Evolutionary conservation across 2,113 vertebrate species (phyloP), one percentile per base, ranked within the genome.

Genomic region (Pampusana beccarii): DNA sequence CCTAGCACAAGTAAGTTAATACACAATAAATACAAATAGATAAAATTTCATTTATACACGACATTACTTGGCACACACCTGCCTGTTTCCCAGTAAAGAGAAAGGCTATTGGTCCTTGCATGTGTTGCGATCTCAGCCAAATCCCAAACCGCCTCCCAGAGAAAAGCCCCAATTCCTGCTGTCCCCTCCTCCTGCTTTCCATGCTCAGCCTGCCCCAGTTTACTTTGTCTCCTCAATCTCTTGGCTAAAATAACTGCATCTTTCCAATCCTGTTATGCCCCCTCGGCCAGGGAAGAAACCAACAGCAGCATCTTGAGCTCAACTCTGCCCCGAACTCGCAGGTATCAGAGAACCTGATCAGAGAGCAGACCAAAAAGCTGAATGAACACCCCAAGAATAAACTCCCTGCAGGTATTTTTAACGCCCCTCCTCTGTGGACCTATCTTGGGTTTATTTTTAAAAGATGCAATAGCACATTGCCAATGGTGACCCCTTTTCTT

Each of bases 271-370:
- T 18, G 25, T 11, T 16, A 1, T 34, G 21, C 5, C 17, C 10
- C 40, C 36, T n/a, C 0, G 1, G 13, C 24, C 70, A 67, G 48
- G 61, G 56, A 9, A 38, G 29, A 72, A 38, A 16, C 10, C 64
- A 53, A 80, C 80, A 2, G 6, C 60, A 62, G 11, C 5, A 1
- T 23, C 56, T 31, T 48, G 33, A 53, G 51, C n/a, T 40, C 10
- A 29, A 26, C 36, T 25, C 34, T 64, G 34, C 11, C 33, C 53
- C 1, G 1, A 26, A 28, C 16, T 57, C 0, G 0, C 23, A 48
- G 51, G 33, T 5, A 3, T 5, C 5, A 7, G n/a, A 70, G 61
- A 11, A 42, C 10, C 36, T 72, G 77, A 2, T 62, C 57, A 80
- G 53, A 29, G 6, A 42, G 24, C 1, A 2, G 21, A 23, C 28